Evolutionary conservation across 2,797 vertebrate genomes (phyloP).

Genomic region (Spea hammondii): DNA sequence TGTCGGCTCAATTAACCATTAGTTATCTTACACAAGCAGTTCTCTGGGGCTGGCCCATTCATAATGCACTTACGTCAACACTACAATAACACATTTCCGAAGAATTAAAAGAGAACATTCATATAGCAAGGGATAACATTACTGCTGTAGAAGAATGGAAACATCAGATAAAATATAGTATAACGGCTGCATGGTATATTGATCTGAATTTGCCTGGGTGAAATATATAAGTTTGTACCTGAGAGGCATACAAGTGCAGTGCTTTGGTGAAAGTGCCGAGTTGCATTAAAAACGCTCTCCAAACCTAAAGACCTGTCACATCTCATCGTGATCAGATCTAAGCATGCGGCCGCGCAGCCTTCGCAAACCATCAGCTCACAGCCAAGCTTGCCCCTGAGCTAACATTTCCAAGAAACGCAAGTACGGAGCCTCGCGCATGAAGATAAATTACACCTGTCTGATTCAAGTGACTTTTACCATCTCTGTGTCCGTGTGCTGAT

Average conservation of each 20-base stretch:
- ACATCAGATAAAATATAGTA: background rate
- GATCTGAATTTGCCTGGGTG: conserved; percentile 17
- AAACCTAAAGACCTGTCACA: conserved; percentile 34
- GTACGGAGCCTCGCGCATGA: background rate
- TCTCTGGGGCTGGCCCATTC: too few species aligned
- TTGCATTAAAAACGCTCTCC: conserved; percentile 2
- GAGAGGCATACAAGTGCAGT: conserved; percentile 9
- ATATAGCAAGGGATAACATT: too few species aligned
- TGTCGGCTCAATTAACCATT: too few species aligned
- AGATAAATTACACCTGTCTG: background rate
- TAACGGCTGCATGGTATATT: conserved; percentile 7
- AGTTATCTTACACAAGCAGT: too few species aligned
- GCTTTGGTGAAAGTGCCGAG: conserved; percentile 27
- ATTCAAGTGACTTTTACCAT: background rate
- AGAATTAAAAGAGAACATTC: too few species aligned
- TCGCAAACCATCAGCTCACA: background rate
- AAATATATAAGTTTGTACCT: conserved; percentile 19
- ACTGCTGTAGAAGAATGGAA: background rate
- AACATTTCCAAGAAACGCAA: background rate
- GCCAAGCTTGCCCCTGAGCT: background rate
- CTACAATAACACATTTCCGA: too few species aligned
- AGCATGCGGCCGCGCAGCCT: background rate
- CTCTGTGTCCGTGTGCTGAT: background rate
- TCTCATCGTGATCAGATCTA: conserved; percentile 12
- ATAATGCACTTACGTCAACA: too few species aligned